phyloP scores from a whole-genome alignment of 2,797 vertebrate genomes.

The Diceros bicornis region DNA sequence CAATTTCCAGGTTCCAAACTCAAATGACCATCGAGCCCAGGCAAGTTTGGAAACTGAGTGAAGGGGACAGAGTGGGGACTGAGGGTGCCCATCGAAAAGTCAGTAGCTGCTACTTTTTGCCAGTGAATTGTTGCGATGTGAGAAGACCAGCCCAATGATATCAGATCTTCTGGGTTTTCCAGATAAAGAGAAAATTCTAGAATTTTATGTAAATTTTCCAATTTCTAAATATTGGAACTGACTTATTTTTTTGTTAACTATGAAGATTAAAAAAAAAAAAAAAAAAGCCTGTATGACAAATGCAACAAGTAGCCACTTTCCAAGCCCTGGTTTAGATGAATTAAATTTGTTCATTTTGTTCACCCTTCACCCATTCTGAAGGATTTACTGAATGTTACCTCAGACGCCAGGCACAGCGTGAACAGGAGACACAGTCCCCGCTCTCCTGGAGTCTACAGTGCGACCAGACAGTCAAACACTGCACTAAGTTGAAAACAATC shows the following conservation, averaged over 20 bases:
- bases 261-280: not conserved
- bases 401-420: not conserved
- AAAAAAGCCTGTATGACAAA: not conserved
- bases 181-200: not conserved
- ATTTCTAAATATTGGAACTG: not conserved
- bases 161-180: not conserved
- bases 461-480: not conserved
- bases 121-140: not conserved
- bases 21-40: not conserved
- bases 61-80: too few species aligned
- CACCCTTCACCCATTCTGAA: slow-evolving; percentile 28
- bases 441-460: not conserved
- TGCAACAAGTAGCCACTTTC: not conserved
- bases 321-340: slow-evolving; percentile 3
- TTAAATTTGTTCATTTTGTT: slow-evolving; percentile 33
- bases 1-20: not conserved
- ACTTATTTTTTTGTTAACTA: not conserved
- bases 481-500: slow-evolving; percentile 27
- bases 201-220: not conserved
- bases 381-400: not conserved
- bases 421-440: not conserved
- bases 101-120: not conserved
- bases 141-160: not conserved
- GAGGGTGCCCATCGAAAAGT: fast-evolving
- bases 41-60: not conserved